A percentile compares a stretch with the other conserved stretches of the same genome.
These are phyloP conservation scores for Gracilinanus agilis DNA, from an alignment of 2,113 vertebrate species.

Conservation along the genomic window DNA sequence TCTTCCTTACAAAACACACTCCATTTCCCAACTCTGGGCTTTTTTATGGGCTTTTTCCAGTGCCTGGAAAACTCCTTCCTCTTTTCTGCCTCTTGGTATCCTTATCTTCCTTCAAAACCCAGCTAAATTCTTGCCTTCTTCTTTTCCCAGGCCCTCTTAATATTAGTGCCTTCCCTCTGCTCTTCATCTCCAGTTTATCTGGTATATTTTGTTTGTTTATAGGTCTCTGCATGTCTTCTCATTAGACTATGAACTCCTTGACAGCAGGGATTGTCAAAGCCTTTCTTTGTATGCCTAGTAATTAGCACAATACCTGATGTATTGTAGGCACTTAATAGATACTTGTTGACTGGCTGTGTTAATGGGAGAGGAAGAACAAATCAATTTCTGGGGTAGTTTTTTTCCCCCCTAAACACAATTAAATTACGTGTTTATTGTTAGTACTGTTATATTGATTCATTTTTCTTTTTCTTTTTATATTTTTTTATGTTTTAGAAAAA, in stretches of 20 bases:
- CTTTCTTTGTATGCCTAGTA: neutral
- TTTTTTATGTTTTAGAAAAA: no score
- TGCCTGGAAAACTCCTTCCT: neutral
- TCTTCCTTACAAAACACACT: neutral
- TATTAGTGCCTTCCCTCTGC: neutral
- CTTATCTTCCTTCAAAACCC: neutral
- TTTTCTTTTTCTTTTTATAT: no score
- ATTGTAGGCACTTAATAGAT: neutral
- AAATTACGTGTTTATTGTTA: conserved; percentile 2
- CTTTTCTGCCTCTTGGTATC: neutral
- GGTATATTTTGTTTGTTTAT: neutral
- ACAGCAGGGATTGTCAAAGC: neutral
- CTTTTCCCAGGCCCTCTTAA: neutral
- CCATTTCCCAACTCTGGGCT: neutral
- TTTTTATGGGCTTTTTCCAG: neutral
- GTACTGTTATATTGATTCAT: neutral
- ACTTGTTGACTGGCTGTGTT: neutral
- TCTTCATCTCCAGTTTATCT: neutral
- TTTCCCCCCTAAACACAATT: neutral
- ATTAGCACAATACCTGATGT: neutral
- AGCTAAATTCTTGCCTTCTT: neutral
- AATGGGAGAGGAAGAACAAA: neutral
- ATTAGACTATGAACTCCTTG: neutral
- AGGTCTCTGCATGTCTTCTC: neutral
- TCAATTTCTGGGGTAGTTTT: neutral